Evolutionary conservation across 2,797 vertebrate species (phyloP).

Genomic region (Siniperca obscura): DNA sequence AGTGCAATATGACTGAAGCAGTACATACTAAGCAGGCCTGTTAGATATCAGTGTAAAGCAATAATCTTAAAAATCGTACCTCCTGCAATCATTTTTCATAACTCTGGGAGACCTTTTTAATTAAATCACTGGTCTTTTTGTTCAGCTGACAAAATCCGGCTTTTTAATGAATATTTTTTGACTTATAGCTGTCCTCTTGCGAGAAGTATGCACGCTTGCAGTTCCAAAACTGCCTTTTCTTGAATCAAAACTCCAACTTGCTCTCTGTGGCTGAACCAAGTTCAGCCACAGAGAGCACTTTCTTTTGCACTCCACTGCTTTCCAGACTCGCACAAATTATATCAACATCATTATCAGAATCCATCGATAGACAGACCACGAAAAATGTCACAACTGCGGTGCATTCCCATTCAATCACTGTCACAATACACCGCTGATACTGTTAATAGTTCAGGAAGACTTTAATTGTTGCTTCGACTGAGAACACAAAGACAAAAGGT

Average conservation of each 20-base stretch:
- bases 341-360: not conserved
- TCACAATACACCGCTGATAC: conserved; percentile 11
- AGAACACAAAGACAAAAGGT: conserved; percentile 12
- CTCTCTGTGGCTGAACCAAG: no score
- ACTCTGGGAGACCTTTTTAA: not conserved
- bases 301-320: not conserved
- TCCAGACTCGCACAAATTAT: not conserved
- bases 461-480: conserved; percentile 31
- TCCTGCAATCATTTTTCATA: no score
- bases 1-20: not conserved
- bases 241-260: not conserved
- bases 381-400: not conserved
- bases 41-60: not conserved
- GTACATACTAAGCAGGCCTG: not conserved
- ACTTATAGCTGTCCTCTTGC: not conserved
- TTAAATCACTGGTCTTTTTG: not conserved
- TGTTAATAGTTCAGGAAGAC: conserved; percentile 20
- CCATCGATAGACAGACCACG: not conserved
- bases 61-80: not conserved
- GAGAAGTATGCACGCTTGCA: no score
- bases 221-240: not conserved
- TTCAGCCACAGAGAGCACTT: not conserved
- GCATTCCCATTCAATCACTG: not conserved
- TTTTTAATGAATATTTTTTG: not conserved
- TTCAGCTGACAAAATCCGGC: not conserved